Evolutionary conservation across 1,140 invertebrate species (phyloP).

Genomic region (Aphelinus atriplicis): DNA sequence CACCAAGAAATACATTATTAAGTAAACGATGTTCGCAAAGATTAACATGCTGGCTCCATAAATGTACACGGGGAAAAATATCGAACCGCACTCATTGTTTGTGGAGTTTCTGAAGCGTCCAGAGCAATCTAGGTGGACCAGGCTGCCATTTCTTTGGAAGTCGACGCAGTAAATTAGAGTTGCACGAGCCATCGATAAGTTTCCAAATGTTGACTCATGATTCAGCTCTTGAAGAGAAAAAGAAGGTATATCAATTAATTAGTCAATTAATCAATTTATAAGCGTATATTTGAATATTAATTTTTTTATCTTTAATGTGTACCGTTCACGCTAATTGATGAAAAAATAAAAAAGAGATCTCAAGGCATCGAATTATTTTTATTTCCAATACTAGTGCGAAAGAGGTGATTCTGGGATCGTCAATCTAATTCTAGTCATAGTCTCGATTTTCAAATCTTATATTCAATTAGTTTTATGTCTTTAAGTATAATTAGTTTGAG

Average conservation of each 20-base stretch:
- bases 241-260: background rate
- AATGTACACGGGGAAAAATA: slow-evolving; percentile 47
- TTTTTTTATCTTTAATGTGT: too few species aligned
- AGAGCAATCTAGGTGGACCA: slow-evolving; percentile 31
- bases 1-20: slow-evolving; percentile 49
- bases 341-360: too few species aligned
- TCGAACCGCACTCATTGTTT: slow-evolving; percentile 44
- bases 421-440: too few species aligned
- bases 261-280: background rate
- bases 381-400: too few species aligned
- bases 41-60: slow-evolving; percentile 53
- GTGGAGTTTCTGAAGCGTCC: slow-evolving; percentile 3
- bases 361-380: too few species aligned
- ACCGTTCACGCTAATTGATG: too few species aligned
- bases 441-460: too few species aligned
- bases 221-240: slow-evolving; percentile 3
- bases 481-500: too few species aligned
- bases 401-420: too few species aligned
- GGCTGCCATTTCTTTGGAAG: slow-evolving; percentile 40
- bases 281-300: background rate
- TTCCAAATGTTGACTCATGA: background rate
- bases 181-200: background rate
- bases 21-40: slow-evolving; percentile 52
- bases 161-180: slow-evolving; percentile 28
- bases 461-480: too few species aligned